Base-by-base conservation (phyloP, 2,888 invertebrate species). In the Steromphala cineraria region DNA sequence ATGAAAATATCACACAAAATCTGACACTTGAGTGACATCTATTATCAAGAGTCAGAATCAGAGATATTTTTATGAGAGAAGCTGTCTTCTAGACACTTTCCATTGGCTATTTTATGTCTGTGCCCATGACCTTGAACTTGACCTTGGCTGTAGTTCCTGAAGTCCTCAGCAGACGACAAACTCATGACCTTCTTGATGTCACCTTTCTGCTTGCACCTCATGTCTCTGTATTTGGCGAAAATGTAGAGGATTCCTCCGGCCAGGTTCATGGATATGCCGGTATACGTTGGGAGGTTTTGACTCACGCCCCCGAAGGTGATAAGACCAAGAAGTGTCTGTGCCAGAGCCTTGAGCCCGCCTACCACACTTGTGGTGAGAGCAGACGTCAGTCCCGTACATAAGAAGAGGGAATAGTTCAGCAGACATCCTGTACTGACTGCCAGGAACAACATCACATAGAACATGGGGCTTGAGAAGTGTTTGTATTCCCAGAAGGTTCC, bases 341-440 rank as follows among this genome's bases (percentile, higher is more conserved):
- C 86, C 28, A 94, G 89, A 53, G 93, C 93, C 85, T 94, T 94
- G 13, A 93, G 84, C 2, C 93, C 92, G 3, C 94, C 94, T 0
- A 93, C 91, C 3, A 94, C 90, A 87, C 93, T 93, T 0, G 94
- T 94, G 2, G 94, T 94, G 36, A 94, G 86, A 1, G 94, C 94
- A 10, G 94, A 94, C 67, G 94, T 94, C 79, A 93, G 87, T 56
- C 91, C 91, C 0, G 94, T 94, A 85, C 94, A 94, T 75, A 94
- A 88, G 87, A 94, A 94, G 75, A 94, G 87, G 1, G 94, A 92
- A 86, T 94, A 94, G 85, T 94, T 94, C 52, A 94, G 87, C 17
- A 94, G 84, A 75, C 92, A 91, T 0, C 94, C 93, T 78, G 90
- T 87, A 21, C 83, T 84, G 46, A 92, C 86, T 8, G 93, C 90